Conservation (phyloP, 2,888 invertebrate species). For the Cephus pygmeus region DNA sequence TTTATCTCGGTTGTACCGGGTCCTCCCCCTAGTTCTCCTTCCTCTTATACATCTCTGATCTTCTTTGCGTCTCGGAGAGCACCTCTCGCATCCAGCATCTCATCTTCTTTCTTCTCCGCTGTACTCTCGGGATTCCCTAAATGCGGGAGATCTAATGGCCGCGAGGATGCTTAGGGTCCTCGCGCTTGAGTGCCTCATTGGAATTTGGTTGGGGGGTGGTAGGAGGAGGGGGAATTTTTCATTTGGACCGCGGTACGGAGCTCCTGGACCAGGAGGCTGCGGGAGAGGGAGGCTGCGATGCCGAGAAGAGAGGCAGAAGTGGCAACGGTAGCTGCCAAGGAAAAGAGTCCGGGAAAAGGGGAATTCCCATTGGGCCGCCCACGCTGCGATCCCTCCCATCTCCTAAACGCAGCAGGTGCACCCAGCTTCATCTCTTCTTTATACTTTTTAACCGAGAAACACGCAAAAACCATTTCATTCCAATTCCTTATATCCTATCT, state of each 20-base stretch:
- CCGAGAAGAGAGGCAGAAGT: background rate
- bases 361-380: conserved; percentile 25
- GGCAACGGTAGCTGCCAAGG: background rate
- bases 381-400: conserved; percentile 32
- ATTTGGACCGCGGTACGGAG: conserved; percentile 4
- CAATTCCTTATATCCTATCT: conserved; percentile 10
- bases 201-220: conserved; percentile 34
- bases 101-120: background rate
- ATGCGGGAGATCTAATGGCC: conserved; percentile 3
- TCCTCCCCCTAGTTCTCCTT: background rate
- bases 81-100: background rate
- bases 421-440: conserved; percentile 1
- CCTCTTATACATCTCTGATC: background rate
- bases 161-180: conserved; percentile 17
- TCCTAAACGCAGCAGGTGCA: conserved; percentile 29
- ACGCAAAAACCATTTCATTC: conserved; percentile 4
- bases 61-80: background rate
- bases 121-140: background rate
- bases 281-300: conserved; percentile 1
- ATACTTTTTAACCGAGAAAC: background rate
- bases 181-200: conserved; percentile 31
- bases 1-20: background rate
- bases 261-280: background rate
- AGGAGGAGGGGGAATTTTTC: conserved; percentile 30
- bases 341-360: background rate